A percentile compares a stretch with the other conserved stretches of the same genome.
Conservation (phyloP, 2,113 vertebrate species). For the Mesitornis unicolor region DNA sequence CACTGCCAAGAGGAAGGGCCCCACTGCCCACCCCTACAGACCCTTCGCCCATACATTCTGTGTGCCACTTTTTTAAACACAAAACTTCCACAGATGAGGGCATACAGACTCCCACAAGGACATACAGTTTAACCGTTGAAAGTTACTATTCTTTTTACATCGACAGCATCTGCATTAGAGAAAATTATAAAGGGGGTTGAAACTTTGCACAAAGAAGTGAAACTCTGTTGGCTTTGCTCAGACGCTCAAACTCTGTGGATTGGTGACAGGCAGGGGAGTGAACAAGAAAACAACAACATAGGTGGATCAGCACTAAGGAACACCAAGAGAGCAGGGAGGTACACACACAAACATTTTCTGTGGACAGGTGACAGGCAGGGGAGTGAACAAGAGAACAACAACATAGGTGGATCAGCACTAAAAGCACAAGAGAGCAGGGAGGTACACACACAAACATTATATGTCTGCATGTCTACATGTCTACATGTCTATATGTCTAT, state of each 20-base stretch:
- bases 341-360: background rate
- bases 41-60: background rate
- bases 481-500: too few species aligned
- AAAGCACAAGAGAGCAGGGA: background rate
- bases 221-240: background rate
- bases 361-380: background rate
- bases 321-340: background rate
- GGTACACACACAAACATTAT: background rate
- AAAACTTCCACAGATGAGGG: background rate
- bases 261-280: background rate
- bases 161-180: background rate
- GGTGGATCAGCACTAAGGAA: background rate
- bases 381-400: background rate
- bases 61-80: background rate
- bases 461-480: too few species aligned
- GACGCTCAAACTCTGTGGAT: background rate
- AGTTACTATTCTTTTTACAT: background rate
- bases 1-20: too few species aligned
- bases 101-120: background rate
- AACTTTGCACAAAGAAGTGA: background rate
- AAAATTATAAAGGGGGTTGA: background rate
- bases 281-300: background rate
- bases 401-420: accelerated
- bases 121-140: accelerated
- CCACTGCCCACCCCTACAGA: constrained; percentile 34